Evolutionary conservation across 1,140 invertebrate species (phyloP).

Genomic region (Dufourea novaeangliae): DNA sequence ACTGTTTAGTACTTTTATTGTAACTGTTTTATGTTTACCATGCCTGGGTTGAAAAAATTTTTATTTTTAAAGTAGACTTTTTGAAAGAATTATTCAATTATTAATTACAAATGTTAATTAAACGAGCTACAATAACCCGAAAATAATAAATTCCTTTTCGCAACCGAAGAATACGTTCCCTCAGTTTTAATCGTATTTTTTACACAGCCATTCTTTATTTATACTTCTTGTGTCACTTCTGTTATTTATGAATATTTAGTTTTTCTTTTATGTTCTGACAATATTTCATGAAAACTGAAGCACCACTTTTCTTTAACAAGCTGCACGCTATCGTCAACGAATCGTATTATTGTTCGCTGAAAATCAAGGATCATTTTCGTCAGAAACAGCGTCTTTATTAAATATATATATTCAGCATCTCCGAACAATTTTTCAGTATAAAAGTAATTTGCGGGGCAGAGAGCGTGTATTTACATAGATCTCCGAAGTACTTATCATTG

Average conservation of each 20-base stretch:
- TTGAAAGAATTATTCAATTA: too few relatives aligned
- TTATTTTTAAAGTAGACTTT: too few relatives aligned
- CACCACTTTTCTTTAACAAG: background rate
- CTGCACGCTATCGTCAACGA: background rate
- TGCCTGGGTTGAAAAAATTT: too few relatives aligned
- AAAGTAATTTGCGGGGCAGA: constrained; percentile 9
- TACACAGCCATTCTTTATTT: too few relatives aligned
- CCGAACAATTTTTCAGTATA: constrained; percentile 33
- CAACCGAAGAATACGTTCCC: too few relatives aligned
- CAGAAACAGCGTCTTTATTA: constrained; percentile 34
- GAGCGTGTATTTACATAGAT: constrained; percentile 27
- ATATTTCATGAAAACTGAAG: background rate
- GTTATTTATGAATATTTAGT: background rate
- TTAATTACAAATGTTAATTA: too few relatives aligned
- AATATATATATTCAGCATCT: constrained; percentile 11
- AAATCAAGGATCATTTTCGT: constrained; percentile 26
- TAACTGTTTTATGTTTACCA: too few relatives aligned
- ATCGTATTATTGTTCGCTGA: background rate
- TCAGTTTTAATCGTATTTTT: too few relatives aligned
- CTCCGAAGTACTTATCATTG: constrained; percentile 14
- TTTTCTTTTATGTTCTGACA: background rate
- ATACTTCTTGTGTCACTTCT: too few relatives aligned
- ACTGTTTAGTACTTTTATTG: too few relatives aligned
- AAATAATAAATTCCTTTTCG: too few relatives aligned
- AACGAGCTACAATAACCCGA: too few relatives aligned